phyloP scores from a whole-genome alignment of 2,888 invertebrate genomes.

The Steinernema hermaphroditum region DNA sequence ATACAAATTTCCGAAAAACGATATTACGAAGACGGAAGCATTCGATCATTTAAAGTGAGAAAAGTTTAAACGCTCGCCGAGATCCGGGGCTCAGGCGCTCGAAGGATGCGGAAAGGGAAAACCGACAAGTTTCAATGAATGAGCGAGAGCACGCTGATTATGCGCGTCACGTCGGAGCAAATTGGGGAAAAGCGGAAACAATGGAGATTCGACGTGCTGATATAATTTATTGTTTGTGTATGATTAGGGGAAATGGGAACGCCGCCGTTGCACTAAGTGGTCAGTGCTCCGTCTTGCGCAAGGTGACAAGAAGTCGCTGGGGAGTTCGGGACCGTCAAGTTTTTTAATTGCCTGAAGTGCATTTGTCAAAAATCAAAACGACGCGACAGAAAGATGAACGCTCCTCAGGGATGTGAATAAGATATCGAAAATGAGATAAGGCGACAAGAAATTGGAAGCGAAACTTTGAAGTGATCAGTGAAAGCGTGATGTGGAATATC shows the following conservation, averaged over 20 bases:
- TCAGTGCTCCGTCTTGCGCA: neutral
- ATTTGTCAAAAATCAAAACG: neutral
- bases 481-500: too few species aligned
- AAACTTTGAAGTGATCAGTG: neutral
- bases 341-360: neutral
- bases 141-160: constrained; percentile 17
- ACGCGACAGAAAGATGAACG: neutral
- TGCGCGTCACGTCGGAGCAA: constrained; percentile 19
- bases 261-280: neutral
- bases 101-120: constrained; percentile 12
- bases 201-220: constrained; percentile 28
- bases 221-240: constrained; percentile 31
- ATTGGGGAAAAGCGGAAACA: constrained; percentile 24
- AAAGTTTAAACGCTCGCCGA: too few species aligned
- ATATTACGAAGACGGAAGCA: too few species aligned
- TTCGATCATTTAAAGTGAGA: too few species aligned
- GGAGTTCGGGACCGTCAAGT: constrained; percentile 4
- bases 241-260: constrained; percentile 3
- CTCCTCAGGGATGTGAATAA: too few species aligned
- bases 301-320: neutral
- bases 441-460: neutral
- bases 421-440: neutral
- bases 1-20: too few species aligned
- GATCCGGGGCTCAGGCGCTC: neutral
- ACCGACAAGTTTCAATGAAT: constrained; percentile 18